A percentile compares a stretch with the other conserved stretches of the same genome.
Conservation (phyloP, 2,113 vertebrate genomes). For the Sterrhoptilus dennistouni region DNA sequence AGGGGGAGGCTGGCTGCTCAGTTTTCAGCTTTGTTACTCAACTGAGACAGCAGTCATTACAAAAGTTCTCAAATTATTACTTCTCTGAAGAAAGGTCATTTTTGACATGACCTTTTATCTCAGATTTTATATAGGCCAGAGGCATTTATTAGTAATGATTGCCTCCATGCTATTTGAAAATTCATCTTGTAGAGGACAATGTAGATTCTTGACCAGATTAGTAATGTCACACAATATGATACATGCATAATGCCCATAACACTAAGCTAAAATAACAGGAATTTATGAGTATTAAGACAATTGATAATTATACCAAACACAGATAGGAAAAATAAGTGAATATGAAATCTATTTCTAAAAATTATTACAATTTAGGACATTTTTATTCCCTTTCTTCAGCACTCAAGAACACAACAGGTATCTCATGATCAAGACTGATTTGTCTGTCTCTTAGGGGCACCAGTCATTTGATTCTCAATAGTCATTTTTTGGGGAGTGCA, state of each 20-base stretch:
- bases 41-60: background rate
- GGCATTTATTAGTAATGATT: background rate
- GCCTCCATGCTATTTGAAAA: background rate
- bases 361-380: background rate
- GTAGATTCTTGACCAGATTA: background rate
- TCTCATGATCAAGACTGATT: background rate
- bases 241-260: background rate
- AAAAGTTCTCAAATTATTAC: background rate
- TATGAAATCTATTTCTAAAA: background rate
- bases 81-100: background rate
- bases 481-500: background rate
- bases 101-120: background rate
- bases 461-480: background rate
- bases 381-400: background rate
- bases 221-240: background rate
- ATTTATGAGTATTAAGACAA: background rate
- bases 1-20: background rate
- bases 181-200: background rate
- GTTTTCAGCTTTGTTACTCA: constrained; percentile 15
- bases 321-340: background rate
- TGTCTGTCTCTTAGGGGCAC: background rate
- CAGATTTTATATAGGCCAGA: background rate
- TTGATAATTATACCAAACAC: background rate
- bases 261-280: background rate
- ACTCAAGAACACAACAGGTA: background rate